Evolutionary conservation across 2,797 vertebrate species (phyloP).

Genomic region (Choloepus didactylus): DNA sequence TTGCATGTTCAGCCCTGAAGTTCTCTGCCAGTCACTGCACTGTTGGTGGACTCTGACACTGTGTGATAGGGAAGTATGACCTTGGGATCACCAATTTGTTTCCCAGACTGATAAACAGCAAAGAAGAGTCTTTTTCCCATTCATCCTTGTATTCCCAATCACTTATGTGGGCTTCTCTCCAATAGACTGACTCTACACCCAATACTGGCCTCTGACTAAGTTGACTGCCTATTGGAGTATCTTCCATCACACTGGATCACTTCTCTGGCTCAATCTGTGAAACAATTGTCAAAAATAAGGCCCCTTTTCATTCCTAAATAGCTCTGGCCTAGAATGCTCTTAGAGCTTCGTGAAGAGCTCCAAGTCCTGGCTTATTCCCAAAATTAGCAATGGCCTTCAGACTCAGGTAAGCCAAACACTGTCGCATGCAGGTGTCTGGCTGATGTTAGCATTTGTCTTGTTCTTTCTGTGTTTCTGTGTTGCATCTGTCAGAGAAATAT

Average conservation of each 20-base stretch:
- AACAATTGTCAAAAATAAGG: slow-evolving; percentile 48
- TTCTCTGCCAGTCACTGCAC: slow-evolving; percentile 14
- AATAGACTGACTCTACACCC: background rate
- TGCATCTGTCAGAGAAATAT: slow-evolving; percentile 65
- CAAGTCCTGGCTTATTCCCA: slow-evolving; percentile 14
- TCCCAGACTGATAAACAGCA: slow-evolving; percentile 61
- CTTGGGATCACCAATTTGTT: slow-evolving; percentile 2
- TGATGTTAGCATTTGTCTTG: slow-evolving; percentile 20
- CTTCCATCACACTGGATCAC: background rate
- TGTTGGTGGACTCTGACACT: background rate
- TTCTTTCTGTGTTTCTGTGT: background rate
- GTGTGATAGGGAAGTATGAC: slow-evolving; percentile 19
- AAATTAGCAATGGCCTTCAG: slow-evolving; percentile 38
- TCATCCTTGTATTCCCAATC: background rate
- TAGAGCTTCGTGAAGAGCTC: background rate
- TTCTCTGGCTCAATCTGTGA: slow-evolving; percentile 8
- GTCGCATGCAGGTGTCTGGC: background rate
- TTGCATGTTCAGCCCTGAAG: background rate
- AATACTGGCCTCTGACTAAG: slow-evolving; percentile 1
- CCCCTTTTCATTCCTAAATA: slow-evolving; percentile 31
- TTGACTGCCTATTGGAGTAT: background rate
- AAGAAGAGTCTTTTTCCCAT: background rate
- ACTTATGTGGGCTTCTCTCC: background rate
- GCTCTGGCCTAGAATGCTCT: slow-evolving; percentile 24
- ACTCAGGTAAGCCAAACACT: slow-evolving; percentile 38